Evolutionary conservation across 2,797 vertebrate species (phyloP).

Genomic region (Margarornis squamiger): DNA sequence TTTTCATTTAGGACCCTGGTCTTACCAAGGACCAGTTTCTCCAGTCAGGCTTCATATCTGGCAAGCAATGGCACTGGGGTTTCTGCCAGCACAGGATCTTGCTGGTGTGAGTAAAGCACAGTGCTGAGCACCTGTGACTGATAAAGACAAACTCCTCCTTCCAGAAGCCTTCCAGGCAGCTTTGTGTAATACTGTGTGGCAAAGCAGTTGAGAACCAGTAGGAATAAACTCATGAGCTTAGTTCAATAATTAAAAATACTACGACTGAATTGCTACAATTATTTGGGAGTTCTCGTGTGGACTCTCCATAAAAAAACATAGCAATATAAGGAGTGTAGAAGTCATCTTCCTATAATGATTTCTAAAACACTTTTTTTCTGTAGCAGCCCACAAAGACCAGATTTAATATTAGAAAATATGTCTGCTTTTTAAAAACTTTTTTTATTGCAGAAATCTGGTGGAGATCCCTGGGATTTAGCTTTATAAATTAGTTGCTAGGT

Average conservation of each 20-base stretch:
- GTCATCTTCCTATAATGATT: background rate
- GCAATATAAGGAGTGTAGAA: background rate
- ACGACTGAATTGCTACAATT: background rate
- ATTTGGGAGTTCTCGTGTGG: background rate
- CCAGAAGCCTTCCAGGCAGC: background rate
- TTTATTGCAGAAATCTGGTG: background rate
- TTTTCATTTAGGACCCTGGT: accelerated
- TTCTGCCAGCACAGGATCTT: background rate
- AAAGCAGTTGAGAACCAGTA: background rate
- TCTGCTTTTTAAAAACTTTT: background rate
- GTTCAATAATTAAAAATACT: background rate
- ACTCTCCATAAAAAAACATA: background rate
- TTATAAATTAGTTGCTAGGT: background rate
- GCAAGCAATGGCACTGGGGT: too few relatives aligned
- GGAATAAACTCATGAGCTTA: background rate
- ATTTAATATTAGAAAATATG: background rate
- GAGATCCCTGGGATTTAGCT: background rate
- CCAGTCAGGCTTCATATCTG: background rate
- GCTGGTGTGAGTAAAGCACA: background rate
- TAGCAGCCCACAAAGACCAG: background rate
- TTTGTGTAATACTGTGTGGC: background rate
- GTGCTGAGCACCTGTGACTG: background rate
- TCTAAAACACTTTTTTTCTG: background rate
- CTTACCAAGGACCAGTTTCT: background rate
- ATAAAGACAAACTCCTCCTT: background rate